Evolutionary conservation across 2,888 invertebrate genomes (phyloP), one percentile per base, ranked within the genome.

Genomic region (Pachliopta kotzebuea): DNA sequence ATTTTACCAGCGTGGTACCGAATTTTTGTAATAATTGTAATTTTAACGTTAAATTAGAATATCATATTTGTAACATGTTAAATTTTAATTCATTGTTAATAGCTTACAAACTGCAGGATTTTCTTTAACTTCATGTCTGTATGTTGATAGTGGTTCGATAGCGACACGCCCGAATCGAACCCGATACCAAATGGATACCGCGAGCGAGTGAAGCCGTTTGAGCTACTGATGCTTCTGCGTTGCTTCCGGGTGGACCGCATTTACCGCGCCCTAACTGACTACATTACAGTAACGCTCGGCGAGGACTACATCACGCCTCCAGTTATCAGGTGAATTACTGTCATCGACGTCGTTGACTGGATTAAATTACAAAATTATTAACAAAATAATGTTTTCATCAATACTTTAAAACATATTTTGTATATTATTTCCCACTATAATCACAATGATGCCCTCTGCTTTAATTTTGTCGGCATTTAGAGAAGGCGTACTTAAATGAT

Each of bases 191-290:
- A 94, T 73, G 92, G 92, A 3, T 98, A 96, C 82, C 93, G 94
- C n/a, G 85, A 93, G 4, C 90, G 79, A 14, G 79, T 96, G 71
- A 84, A 88, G 23, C 92, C 94, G 0, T 96, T 94, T 90, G 93
- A 97, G 81, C 85, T 94, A 63, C 89, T 98, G 61, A 96, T 98
- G 96, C 80, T 98, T 65, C 87, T 98, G 60, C 93, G 98, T 21
- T 98, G 98, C 81, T 97, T 98, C 92, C 94, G 98, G 26, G 94
- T 97, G 21, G 98, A 98, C 88, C 93, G 98, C 68, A 95, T 98
- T 62, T 97, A 96, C 87, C 93, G 96, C 70, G 96, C 96, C n/a
- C 94, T 98, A 70, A 95, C 95, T 37, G 94, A 96, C 80, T 98
- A 95, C 83, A 96, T 98, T 73, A 94, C 94, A 6, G 92, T 93